Base-by-base conservation (phyloP, 2,797 vertebrate genomes). In the Mionectes olivaceus region DNA sequence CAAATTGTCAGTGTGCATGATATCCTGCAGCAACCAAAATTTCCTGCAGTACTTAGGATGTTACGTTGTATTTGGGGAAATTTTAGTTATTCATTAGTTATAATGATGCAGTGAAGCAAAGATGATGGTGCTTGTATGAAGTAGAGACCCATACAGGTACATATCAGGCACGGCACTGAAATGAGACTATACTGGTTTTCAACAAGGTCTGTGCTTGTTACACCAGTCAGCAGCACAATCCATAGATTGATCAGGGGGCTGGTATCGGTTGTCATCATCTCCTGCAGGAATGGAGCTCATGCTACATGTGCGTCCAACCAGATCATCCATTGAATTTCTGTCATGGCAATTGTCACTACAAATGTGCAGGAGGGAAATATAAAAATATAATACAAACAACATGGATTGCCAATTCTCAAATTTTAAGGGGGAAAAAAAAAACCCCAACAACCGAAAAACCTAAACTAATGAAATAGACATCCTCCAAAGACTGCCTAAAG, bases 271-370 rank as follows among this genome's bases (percentile, higher is more conserved):
- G 32, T 12, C 41, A 67, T 88, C 35, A 73, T 50, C 69, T 94
- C 63, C 46, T 78, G 59, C 57, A 91, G 82, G 73, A 94, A 76
- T 37, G 32, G 89, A 81, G 55, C 91, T 61, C 73, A 70, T 71
- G 61, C 56, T 80, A 71, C 50, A 49, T n/a, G 37, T 93, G 69
- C 76, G 88, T 65, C 44, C 88, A 89, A 28, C 17, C 35, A 87
- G 76, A 56, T 50, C 81, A 86, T 82, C 65, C 19, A 76, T 32
- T 93, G 82, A 77, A 60, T 83, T 96, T 74, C 83, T 94, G 64
- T 73, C 57, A 52, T 15, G 14, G 53, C 56, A 91, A 86, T 67
- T 5, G 3, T 63, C 92, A 43, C 9, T 39, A 46, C 44, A 73
- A 77, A 68, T 35, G 33, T 73, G 37, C 21, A 67, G 32, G 94